Conservation (phyloP, 2,113 vertebrate genomes). For the Aldabrachelys gigantea region DNA sequence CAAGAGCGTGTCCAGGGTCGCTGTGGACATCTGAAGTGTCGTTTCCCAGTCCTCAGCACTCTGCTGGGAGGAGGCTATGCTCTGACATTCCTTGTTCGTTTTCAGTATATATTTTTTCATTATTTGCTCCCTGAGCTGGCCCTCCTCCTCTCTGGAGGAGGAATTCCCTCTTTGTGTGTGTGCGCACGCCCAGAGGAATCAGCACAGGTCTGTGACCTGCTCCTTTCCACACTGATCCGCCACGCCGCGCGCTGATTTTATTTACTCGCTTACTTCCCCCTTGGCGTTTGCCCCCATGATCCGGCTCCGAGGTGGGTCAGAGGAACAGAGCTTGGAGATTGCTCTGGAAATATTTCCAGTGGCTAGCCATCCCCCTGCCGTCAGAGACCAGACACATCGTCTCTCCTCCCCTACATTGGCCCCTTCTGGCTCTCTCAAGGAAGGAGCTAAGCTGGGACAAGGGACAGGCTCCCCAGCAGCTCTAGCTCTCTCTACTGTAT, state of each 20-base stretch:
- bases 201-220: background rate
- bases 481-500: background rate
- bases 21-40: background rate
- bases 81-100: background rate
- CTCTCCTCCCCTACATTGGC: background rate
- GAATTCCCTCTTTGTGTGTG: background rate
- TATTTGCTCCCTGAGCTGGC: background rate
- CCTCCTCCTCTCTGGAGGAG: background rate
- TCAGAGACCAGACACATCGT: background rate
- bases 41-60: too few species aligned
- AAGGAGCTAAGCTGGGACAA: background rate
- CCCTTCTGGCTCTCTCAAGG: background rate
- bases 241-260: background rate
- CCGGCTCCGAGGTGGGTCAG: background rate
- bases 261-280: background rate
- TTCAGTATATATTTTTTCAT: background rate
- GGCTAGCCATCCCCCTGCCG: background rate
- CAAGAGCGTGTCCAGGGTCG: background rate
- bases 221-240: background rate
- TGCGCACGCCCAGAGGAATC: background rate
- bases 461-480: background rate
- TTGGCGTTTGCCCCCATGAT: background rate
- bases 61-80: background rate
- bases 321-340: background rate
- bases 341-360: background rate